phyloP scores from a whole-genome alignment of 2,888 invertebrate species.

The Drosophila pegasa region DNA sequence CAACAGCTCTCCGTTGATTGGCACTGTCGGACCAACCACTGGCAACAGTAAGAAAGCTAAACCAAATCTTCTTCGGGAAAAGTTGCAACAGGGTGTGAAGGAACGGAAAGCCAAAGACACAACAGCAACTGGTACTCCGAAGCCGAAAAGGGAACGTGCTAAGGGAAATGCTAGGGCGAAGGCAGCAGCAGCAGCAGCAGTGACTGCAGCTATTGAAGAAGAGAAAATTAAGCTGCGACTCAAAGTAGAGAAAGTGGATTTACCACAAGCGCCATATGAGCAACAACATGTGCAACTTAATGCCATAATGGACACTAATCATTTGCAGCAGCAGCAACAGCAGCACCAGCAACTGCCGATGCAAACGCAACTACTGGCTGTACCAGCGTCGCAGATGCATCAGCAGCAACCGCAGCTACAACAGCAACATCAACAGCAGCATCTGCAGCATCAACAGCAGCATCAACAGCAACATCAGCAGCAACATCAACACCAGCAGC shows the following conservation, averaged over 20 bases:
- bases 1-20: slow-evolving; percentile 56
- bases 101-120: slow-evolving; percentile 78
- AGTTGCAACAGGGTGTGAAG: slow-evolving; percentile 82
- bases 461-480: slow-evolving; percentile 42
- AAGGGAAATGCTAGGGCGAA: slow-evolving; percentile 77
- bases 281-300: slow-evolving; percentile 49
- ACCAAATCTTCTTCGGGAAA: slow-evolving; percentile 81
- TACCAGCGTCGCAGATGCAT: slow-evolving; percentile 33
- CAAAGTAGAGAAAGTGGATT: slow-evolving; percentile 92
- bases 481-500: slow-evolving; percentile 22
- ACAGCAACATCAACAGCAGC: slow-evolving; percentile 34
- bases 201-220: slow-evolving; percentile 45
- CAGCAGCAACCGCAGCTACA: slow-evolving; percentile 44
- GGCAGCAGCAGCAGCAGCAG: slow-evolving; percentile 47
- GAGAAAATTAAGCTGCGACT: slow-evolving; percentile 93
- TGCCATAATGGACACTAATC: slow-evolving; percentile 51
- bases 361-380: slow-evolving; percentile 53
- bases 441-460: slow-evolving; percentile 34
- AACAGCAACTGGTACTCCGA: slow-evolving; percentile 53
- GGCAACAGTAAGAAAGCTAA: slow-evolving; percentile 76
- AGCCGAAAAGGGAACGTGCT: slow-evolving; percentile 78
- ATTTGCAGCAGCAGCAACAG: slow-evolving; percentile 50
- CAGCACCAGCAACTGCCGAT: slow-evolving; percentile 53
- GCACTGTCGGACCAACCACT: slow-evolving; percentile 8
- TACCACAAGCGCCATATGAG: slow-evolving; percentile 36